Evolutionary conservation across 2,113 vertebrate genomes (phyloP).

Genomic region (Melanerpes formicivorus): DNA sequence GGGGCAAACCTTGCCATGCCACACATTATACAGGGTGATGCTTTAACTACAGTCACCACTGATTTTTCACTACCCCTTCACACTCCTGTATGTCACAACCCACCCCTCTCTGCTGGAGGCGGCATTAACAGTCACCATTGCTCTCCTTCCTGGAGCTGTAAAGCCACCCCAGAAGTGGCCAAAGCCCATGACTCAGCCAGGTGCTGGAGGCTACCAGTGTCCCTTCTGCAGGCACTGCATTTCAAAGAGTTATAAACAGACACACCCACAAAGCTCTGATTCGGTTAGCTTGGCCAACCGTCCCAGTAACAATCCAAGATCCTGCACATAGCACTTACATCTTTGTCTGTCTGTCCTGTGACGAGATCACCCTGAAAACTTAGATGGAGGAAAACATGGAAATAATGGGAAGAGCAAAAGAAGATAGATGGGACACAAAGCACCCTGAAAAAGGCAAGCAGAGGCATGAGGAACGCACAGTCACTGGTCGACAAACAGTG

Average conservation of each 20-base stretch:
- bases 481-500: background rate
- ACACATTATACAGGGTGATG: background rate
- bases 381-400: background rate
- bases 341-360: background rate
- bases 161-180: background rate
- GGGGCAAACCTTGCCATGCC: background rate
- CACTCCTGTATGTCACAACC: accelerated
- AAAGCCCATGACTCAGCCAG: background rate
- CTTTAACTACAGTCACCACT: accelerated
- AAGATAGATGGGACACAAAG: accelerated
- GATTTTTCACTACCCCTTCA: background rate
- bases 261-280: accelerated
- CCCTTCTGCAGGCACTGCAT: background rate
- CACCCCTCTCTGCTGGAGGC: background rate
- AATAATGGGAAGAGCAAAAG: background rate
- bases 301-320: background rate
- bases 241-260: background rate
- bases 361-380: background rate
- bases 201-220: background rate
- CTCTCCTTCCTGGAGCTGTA: background rate
- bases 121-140: accelerated
- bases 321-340: background rate
- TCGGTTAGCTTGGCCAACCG: background rate
- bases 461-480: background rate
- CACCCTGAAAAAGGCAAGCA: background rate